Base-by-base conservation (phyloP, 2,113 vertebrate species). In the Salvator merianae region DNA sequence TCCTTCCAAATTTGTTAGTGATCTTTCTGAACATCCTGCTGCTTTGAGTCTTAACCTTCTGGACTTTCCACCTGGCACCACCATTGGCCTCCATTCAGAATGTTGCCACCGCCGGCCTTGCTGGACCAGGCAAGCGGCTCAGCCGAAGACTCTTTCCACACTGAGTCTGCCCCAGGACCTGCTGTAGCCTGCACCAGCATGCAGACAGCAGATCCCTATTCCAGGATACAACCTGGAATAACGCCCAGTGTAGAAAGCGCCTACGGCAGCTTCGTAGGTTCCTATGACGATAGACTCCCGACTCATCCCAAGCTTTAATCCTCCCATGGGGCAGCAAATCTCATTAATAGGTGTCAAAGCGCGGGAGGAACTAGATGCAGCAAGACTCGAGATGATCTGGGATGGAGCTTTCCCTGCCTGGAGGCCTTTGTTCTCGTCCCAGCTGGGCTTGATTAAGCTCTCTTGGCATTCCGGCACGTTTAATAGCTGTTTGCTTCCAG, bases 381-480 rank as follows among this genome's bases (percentile, higher is more conserved):
- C 32, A 53, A 50, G 4, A 59, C 20, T 1, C 7, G 1, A 8
- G 84, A 40, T 9, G 78, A 81, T 63, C 79, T 62, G 71, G 55
- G 72, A 12, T 22, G 65, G 36, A 80, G 53, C 65, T 86, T 18
- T 62, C 36, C n/a, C 55, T n/a, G 50, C 50, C 85, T 50, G 24
- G 1, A 76, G 50, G 65, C 79, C 85, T 36, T 82, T 63, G 85
- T 71, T 77, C 79, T 38, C 63, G 68, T 50, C 85, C 85, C 85
- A 82, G 85, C 85, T 86, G 85, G 85, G 79, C 73, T 50, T 70
- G 85, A 86, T 86, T 86, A 86, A 77, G 79, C 55, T 82, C 38
- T 71, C 32, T 62, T 77, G 79, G 79, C 85, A 82, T 86, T 82
- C 85, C 79, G 55, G 53, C 85, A 86, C 85, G 79, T 82, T 82